Evolutionary conservation across 1,140 invertebrate species (phyloP), one percentile per base, ranked within the genome.

Genomic region (Microplitis mediator): DNA sequence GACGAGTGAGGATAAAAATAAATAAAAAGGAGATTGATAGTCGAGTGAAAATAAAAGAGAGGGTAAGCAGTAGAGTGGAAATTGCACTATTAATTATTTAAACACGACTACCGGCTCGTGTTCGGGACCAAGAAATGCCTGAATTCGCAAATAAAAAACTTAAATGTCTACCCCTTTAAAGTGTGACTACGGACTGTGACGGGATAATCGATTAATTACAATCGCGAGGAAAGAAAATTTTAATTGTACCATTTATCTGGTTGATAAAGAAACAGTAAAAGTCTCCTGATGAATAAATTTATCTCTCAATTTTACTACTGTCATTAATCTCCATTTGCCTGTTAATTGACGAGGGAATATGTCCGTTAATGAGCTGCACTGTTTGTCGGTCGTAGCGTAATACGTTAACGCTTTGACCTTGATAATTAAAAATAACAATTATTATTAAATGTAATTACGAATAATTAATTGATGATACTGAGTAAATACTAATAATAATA

Each of bases 81-180:
- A 67, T 31, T 67, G 56, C 69, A 60, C 63, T 69, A 54, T 68
- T 74, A 67, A 34, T 63, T 68, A 71, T 52, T 70, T 65, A 67
- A 75, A 67, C 60, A 71, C 39, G 69, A 71, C 16, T 8, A 16
- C 65, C 81, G 78, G 81, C 75, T 82, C 79, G 80, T 82, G 80
- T 85, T 86, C 81, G 84, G 85, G 85, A 87, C 85, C 84, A 86
- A 87, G 82, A 84, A 81, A 80, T 82, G 78, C 77, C 79, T 81
- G 78, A 79, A 82, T 81, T 76, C 56, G 54, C 64, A 36, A 36
- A 39, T 45, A 63, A 31, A 45, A 54, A 64, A 64, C 23, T 45
- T 35, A 36, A 63, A 45, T 23, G 31, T 71, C 60, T 71, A 56
- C 31, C 16, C 51, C 61, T 14, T 14, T 36, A 14, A 50, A 32